Base-by-base conservation (phyloP, 1,140 invertebrate species). In the Bombus confusus region DNA sequence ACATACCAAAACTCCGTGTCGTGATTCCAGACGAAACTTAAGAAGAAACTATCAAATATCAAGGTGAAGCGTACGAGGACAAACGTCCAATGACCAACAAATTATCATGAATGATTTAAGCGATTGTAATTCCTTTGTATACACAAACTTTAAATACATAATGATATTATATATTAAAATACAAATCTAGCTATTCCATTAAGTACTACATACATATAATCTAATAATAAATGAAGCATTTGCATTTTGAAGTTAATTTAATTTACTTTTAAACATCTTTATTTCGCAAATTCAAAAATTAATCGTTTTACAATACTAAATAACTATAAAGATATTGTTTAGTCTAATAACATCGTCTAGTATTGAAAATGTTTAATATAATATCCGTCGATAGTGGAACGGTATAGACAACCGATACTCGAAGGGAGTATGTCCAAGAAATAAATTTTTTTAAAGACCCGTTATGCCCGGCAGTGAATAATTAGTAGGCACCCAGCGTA, bases 401-500 rank as follows among this genome's bases (percentile, higher is more conserved):
- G 22, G n/a, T 41, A 73, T 28, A 59, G n/a, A 22, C 43, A 10
- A 6, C 3, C 31, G 71, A 9, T 43, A 10, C 6, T 52, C 22
- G 74, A 78, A 71, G 39, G 37, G 47, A 83, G 43, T n/a, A 64
- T 37, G 25, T 25, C 15, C 15, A 71, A 41, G 39, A 80, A 64
- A 73, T 80, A 47, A 83, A 83, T 85, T 85, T 78, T 66, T 80
- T 39, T 22, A 81, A 31, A 81, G 43, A 81, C n/a, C 84, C 84
- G 84, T 81, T 85, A 85, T 68, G 37, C 43, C 77, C 39, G 37
- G 12, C 59, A 80, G 62, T 73, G 34, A 74, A 68, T 81, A 75
- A 85, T 85, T 69, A 85, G 84, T 73, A 85, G 41, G 43, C 84
- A 34, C 37, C n/a, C 84, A 22, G 47, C 79, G 84, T 85, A 52